phyloP scores from a whole-genome alignment of 2,113 vertebrate genomes.

The Caloenas nicobarica region DNA sequence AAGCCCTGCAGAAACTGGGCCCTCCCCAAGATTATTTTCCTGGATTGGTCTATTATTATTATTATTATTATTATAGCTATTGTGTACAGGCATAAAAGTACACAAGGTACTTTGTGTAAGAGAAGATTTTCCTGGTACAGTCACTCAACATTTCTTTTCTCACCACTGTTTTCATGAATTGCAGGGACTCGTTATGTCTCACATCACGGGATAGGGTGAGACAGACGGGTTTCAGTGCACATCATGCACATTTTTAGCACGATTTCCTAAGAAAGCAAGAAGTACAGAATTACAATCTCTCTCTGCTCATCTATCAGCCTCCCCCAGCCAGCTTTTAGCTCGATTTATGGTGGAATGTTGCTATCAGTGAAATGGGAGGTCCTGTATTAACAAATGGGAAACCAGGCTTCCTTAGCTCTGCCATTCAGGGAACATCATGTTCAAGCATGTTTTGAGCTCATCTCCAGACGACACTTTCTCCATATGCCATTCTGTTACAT shows the following conservation, averaged over 20 bases:
- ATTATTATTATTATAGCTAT: background rate
- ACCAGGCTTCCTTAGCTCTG: background rate
- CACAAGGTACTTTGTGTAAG: background rate
- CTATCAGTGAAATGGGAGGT: background rate
- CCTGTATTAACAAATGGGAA: background rate
- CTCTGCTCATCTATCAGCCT: background rate
- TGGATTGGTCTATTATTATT: background rate
- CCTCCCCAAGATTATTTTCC: background rate
- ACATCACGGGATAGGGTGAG: background rate
- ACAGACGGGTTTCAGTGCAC: background rate
- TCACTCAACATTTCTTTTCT: background rate
- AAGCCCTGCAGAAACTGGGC: background rate
- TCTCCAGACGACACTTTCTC: background rate
- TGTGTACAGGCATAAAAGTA: background rate
- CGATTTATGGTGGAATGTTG: background rate
- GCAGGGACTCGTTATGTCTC: background rate
- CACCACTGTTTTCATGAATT: background rate
- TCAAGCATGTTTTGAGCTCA: background rate
- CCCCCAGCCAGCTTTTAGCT: background rate
- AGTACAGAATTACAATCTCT: background rate
- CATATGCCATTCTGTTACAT: background rate
- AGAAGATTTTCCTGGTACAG: background rate
- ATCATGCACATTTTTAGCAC: background rate
- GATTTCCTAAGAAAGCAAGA: background rate
- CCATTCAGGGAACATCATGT: background rate